A percentile compares a stretch with the other conserved stretches of the same genome.
Conservation (phyloP, 2,888 invertebrate species). For the Alcis repandata region DNA sequence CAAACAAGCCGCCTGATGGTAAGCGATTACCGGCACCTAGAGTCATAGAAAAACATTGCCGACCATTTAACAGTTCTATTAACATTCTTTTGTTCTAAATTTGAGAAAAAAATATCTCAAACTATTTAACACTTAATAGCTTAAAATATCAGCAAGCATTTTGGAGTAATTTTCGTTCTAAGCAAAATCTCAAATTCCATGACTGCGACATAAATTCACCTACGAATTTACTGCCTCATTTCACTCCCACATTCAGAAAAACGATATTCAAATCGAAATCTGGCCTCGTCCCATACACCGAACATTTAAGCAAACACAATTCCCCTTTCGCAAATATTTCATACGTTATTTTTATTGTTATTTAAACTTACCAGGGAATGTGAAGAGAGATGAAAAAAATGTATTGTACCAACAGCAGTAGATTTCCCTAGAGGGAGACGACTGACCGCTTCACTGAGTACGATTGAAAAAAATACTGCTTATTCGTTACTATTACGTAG, state of each 20-base stretch:
- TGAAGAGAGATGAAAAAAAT: constrained; percentile 62
- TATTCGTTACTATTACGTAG: constrained; percentile 22
- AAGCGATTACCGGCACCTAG: too few relatives aligned
- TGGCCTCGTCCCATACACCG: constrained; percentile 22
- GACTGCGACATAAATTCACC: not conserved
- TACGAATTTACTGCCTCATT: constrained; percentile 22
- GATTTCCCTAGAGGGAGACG: constrained; percentile 74
- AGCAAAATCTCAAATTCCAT: not conserved
- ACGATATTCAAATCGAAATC: constrained; percentile 33
- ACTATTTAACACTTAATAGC: too few relatives aligned
- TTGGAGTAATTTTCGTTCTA: not conserved
- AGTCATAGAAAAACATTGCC: too few relatives aligned
- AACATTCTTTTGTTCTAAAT: too few relatives aligned
- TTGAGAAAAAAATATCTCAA: too few relatives aligned
- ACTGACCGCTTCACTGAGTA: constrained; percentile 69
- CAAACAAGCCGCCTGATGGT: too few relatives aligned
- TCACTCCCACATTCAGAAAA: constrained; percentile 17
- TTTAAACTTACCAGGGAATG: constrained; percentile 60
- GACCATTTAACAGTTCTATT: too few relatives aligned
- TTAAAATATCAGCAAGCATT: too few relatives aligned
- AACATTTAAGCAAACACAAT: constrained; percentile 43
- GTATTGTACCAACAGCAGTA: constrained; percentile 73
- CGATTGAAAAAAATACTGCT: constrained; percentile 66
- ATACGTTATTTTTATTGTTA: constrained; percentile 65
- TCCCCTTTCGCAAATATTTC: constrained; percentile 44